Evolutionary conservation across 2,888 invertebrate genomes (phyloP).

Genomic region (Athalia cordata): DNA sequence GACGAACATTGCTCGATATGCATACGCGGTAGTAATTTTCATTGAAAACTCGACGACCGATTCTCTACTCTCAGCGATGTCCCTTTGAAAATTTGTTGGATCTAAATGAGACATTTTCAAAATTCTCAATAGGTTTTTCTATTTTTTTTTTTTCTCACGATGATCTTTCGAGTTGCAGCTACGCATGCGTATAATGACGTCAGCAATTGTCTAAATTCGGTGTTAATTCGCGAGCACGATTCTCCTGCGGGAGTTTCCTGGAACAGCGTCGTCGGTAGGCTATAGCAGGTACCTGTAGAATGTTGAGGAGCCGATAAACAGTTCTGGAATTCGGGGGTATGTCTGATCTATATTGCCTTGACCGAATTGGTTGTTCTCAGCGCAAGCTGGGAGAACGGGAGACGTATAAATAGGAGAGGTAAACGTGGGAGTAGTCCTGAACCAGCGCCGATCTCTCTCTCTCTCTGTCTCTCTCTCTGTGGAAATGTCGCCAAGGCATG

Average conservation of each 20-base stretch:
- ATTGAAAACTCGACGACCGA: neutral
- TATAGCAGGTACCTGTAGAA: neutral
- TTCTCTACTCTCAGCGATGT: neutral
- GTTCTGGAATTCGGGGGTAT: slow-evolving; percentile 27
- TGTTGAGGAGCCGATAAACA: slow-evolving; percentile 2
- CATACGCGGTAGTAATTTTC: neutral
- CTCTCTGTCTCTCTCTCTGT: too few relatives aligned
- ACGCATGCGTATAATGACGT: too few relatives aligned
- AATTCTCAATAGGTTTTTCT: too few relatives aligned
- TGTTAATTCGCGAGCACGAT: neutral
- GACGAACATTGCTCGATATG: neutral
- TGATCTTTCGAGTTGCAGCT: too few relatives aligned
- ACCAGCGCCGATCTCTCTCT: too few relatives aligned
- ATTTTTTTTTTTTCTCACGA: too few relatives aligned
- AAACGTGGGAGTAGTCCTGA: too few relatives aligned
- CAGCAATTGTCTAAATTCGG: too few relatives aligned
- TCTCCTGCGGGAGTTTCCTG: neutral
- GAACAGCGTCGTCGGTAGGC: slow-evolving; percentile 7
- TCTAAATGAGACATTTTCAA: too few relatives aligned
- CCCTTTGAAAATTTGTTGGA: too few relatives aligned
- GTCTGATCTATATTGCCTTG: slow-evolving; percentile 5
- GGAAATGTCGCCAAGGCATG: slow-evolving; percentile 10
- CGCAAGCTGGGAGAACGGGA: slow-evolving; percentile 4
- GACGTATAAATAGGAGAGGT: neutral
- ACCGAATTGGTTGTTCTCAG: slow-evolving; percentile 1